These are phyloP conservation scores for Gibbula magus DNA, from an alignment of 2,888 invertebrate genomes.

Conservation along the genomic window DNA sequence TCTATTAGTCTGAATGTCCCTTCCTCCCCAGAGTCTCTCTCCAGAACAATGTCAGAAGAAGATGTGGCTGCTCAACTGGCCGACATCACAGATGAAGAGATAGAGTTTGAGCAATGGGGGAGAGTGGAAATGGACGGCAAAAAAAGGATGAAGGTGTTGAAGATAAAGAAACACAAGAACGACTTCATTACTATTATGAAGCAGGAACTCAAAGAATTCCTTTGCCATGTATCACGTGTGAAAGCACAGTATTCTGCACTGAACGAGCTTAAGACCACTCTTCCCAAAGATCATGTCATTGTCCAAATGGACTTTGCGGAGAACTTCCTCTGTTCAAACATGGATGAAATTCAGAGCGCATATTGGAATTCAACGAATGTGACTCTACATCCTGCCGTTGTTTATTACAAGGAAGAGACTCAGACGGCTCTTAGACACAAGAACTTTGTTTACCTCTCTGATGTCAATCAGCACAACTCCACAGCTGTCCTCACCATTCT, in stretches of 20 bases:
- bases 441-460: not conserved
- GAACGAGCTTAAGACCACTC: not conserved
- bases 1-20: not conserved
- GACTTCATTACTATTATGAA: not conserved
- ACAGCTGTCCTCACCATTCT: not conserved
- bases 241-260: not conserved
- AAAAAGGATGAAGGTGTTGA: not conserved
- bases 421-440: not conserved
- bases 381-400: not conserved
- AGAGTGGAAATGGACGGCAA: not conserved
- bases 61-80: not conserved
- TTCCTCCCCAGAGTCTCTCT: not conserved
- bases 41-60: not conserved
- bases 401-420: not conserved
- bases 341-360: not conserved
- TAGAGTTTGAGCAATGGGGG: not conserved
- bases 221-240: not conserved
- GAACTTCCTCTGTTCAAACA: not conserved
- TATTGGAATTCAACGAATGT: not conserved
- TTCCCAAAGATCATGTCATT: not conserved
- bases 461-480: not conserved
- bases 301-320: not conserved
- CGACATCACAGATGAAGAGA: not conserved
- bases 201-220: not conserved
- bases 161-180: not conserved